A percentile compares a stretch with the other conserved stretches of the same genome.
These are phyloP conservation scores for Avahi laniger DNA, from an alignment of 2,797 vertebrate genomes.

Conservation along the genomic window DNA sequence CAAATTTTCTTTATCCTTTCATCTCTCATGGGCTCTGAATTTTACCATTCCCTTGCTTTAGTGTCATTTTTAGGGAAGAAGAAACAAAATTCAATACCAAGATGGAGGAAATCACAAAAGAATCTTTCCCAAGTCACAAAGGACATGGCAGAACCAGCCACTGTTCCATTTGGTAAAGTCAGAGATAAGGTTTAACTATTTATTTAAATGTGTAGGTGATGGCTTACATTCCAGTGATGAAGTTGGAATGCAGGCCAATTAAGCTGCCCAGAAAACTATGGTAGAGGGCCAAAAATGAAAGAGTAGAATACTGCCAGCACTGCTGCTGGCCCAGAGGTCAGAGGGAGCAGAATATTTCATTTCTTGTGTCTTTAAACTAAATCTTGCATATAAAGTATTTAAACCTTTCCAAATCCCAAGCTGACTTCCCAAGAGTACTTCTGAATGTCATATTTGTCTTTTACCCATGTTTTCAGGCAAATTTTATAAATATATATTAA, in stretches of 20 bases:
- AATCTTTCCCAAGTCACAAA: background rate
- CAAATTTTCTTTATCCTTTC: background rate
- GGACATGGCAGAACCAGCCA: background rate
- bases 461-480: background rate
- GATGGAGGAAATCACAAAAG: background rate
- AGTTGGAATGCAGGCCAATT: constrained; percentile 57
- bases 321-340: background rate
- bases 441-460: background rate
- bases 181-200: constrained; percentile 29
- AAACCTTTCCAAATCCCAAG: background rate
- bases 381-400: background rate
- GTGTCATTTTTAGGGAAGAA: background rate
- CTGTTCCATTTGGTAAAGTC: constrained; percentile 13
- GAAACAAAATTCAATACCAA: background rate
- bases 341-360: constrained; percentile 19
- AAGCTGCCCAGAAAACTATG: background rate
- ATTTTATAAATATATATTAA: background rate
- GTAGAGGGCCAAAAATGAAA: background rate
- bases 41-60: background rate
- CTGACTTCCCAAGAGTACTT: constrained; percentile 1
- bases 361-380: constrained; percentile 9
- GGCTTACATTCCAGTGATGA: constrained; percentile 33
- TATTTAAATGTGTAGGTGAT: constrained; percentile 40
- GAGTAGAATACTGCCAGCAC: background rate
- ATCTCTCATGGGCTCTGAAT: background rate